phyloP scores from a whole-genome alignment of 1,140 invertebrate species.

The Bathynomus jamesi region DNA sequence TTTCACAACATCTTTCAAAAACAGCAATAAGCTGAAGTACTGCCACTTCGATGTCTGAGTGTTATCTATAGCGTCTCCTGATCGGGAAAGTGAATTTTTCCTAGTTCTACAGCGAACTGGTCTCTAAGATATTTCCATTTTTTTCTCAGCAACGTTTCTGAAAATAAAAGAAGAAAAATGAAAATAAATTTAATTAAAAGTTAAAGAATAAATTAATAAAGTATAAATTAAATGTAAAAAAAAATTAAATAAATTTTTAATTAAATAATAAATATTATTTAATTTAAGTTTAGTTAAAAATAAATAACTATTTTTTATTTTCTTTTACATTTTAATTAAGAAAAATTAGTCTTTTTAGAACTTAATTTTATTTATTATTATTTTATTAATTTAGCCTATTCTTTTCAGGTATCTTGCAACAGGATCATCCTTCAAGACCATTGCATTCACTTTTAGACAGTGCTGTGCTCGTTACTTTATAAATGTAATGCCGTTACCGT shows the following conservation, averaged over 20 bases:
- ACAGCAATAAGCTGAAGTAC: constrained; percentile 15
- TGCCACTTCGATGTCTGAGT: constrained; percentile 17
- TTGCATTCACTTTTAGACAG: constrained; percentile 19
- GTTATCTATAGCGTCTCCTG: constrained; percentile 19
- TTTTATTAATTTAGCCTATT: constrained; percentile 10
- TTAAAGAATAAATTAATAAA: not conserved
- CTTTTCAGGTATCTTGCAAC: constrained; percentile 19
- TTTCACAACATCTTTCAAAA: constrained; percentile 22
- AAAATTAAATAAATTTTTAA: not conserved
- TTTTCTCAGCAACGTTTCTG: constrained; percentile 12
- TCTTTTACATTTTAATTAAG: not conserved
- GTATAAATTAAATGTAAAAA: not conserved
- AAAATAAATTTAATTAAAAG: no score
- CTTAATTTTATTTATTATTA: not conserved
- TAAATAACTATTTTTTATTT: not conserved
- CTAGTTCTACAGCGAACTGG: constrained; percentile 16
- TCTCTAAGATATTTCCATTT: constrained; percentile 26
- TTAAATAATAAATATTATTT: not conserved
- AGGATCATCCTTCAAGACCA: constrained; percentile 13
- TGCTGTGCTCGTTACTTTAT: no score
- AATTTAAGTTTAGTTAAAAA: not conserved
- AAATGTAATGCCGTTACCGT: no score
- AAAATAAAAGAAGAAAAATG: constrained; percentile 17
- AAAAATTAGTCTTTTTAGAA: no score
- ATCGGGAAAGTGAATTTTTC: constrained; percentile 13